phyloP scores from a whole-genome alignment of 1,140 invertebrate genomes.

The Lineus longissimus region DNA sequence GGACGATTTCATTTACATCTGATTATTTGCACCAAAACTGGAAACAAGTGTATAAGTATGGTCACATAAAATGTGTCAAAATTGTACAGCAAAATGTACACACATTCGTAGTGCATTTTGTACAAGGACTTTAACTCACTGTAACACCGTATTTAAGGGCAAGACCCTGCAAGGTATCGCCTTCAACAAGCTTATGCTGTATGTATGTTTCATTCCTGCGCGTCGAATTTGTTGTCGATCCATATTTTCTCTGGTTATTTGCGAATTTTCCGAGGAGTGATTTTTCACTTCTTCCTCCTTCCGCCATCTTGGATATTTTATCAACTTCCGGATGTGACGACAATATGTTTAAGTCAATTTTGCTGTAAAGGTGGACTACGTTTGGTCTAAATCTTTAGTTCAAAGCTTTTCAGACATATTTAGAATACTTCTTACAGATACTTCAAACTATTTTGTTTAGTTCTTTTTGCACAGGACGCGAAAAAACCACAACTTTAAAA shows the following conservation, averaged over 20 bases:
- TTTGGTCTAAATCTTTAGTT: slow-evolving; percentile 67
- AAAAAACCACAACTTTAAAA: neutral
- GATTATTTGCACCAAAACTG: neutral
- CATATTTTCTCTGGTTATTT: slow-evolving; percentile 81
- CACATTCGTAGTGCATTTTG: neutral
- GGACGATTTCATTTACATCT: too few species aligned
- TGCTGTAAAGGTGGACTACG: neutral
- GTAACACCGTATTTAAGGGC: slow-evolving; percentile 87
- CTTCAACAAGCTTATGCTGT: slow-evolving; percentile 72
- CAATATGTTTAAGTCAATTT: slow-evolving; percentile 16
- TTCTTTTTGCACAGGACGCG: neutral
- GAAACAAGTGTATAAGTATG: neutral
- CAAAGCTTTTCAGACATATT: too few species aligned
- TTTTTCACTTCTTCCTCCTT: slow-evolving; percentile 70
- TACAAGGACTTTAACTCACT: slow-evolving; percentile 60
- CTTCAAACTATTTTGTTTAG: too few species aligned
- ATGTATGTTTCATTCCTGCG: slow-evolving; percentile 65
- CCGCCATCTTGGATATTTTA: slow-evolving; percentile 20
- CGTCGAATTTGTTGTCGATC: slow-evolving; percentile 71
- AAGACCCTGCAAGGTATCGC: slow-evolving; percentile 87
- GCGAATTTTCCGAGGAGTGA: slow-evolving; percentile 78
- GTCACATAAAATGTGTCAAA: neutral
- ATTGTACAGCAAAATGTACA: neutral
- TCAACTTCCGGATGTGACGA: neutral
- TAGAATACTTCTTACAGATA: too few species aligned